Base-by-base conservation (phyloP, 2,113 vertebrate species). In the Toxostoma redivivum region DNA sequence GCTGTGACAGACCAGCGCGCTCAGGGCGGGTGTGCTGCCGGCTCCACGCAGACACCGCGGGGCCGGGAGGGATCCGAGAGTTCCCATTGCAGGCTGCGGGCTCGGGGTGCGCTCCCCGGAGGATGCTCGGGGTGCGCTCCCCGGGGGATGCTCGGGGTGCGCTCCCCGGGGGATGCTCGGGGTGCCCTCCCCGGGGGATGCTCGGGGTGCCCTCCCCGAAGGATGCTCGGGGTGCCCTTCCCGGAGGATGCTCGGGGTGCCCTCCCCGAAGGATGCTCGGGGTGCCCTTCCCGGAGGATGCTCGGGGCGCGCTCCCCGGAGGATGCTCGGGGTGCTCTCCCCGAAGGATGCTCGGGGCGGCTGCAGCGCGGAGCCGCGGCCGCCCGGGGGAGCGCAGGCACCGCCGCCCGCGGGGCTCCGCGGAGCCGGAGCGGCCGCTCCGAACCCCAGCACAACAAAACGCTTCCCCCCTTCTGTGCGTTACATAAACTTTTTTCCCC, bases 401-500 rank as follows among this genome's bases (percentile, higher is more conserved):
- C 76, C 82, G 72, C 70, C 17, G n/a, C 42, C 71, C 64, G 78
- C 60, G 51, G 72, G 65, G 88, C 50, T 40, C 40, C 40, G 61
- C 61, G 48, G 42, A 42, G 88, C 33, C 21, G 53, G 47, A 65
- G 95, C 54, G 74, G 45, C 19, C 66, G 82, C 91, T 84, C 73
- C 54, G 53, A 95, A 37, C 78, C 93, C 85, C 95, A 82, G 74
- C 90, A 69, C 70, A 38, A 81, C 22, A 70, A 94, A 91, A 57
- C 79, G 5, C 53, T 92, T 91, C 27, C 33, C 45, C 33, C 10
- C 58, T 65, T 74, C 62, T 28, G 25, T 86, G 88, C 81, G 67
- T 86, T 97, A 96, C 95, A 96, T 96, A 97, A 92, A 95, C 81
- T 90, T 81, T 91, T 96, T 88, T 90, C 8, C 20, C 31, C 10